Percentiles rank a stretch among this genome's conserved stretches.
Conservation (phyloP, 1,140 invertebrate species). For the Drosophila setifemur region DNA sequence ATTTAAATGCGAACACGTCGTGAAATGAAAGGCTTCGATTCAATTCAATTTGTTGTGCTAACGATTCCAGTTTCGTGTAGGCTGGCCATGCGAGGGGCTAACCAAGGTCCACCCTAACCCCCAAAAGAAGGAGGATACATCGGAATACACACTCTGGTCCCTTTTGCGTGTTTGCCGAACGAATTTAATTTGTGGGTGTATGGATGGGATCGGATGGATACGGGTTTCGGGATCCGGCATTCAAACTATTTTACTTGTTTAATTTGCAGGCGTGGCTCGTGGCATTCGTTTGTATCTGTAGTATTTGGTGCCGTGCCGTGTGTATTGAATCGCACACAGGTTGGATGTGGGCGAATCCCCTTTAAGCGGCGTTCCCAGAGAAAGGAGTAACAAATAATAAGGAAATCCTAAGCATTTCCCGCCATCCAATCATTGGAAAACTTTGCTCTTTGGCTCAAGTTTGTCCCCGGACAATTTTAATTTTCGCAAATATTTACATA, state of each 20-base stretch:
- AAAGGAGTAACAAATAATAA: conserved; percentile 11
- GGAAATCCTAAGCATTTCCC: conserved; percentile 14
- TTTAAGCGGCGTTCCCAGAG: neutral
- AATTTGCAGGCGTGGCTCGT: conserved; percentile 29
- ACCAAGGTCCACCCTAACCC: neutral
- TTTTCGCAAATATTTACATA: conserved; percentile 75
- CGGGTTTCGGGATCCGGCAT: conserved; percentile 23
- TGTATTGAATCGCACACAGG: conserved; percentile 27
- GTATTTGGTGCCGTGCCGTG: conserved; percentile 7
- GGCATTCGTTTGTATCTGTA: conserved; percentile 1
- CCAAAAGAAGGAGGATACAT: neutral
- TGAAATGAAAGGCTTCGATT: conserved; percentile 43
- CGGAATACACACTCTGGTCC: neutral
- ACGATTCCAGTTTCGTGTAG: conserved; percentile 56
- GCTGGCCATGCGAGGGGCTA: conserved; percentile 4
- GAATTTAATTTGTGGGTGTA: conserved; percentile 56
- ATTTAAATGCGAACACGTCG: conserved; percentile 64
- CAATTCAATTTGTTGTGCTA: conserved; percentile 69
- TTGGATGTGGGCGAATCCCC: neutral
- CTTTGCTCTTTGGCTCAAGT: conserved; percentile 48
- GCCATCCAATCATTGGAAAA: conserved; percentile 27
- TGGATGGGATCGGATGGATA: conserved; percentile 1
- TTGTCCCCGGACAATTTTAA: conserved; percentile 69
- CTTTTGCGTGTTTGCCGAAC: conserved; percentile 42
- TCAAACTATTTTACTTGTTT: conserved; percentile 48